Evolutionary conservation across 2,113 vertebrate genomes (phyloP).

Genomic region (Orientallactaga bullata): DNA sequence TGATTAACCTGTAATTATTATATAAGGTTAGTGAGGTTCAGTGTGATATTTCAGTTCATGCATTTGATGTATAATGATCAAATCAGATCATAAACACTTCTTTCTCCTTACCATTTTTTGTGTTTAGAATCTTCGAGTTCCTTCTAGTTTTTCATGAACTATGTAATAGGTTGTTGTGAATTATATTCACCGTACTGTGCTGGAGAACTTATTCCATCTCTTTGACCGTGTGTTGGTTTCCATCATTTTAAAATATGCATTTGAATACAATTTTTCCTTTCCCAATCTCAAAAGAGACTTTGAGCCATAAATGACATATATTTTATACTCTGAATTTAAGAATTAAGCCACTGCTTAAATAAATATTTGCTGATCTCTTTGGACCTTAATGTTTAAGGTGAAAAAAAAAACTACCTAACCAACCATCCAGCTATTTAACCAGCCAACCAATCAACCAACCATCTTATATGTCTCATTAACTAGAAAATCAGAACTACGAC

Average conservation of each 20-base stretch:
- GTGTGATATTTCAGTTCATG: neutral
- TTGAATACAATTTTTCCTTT: neutral
- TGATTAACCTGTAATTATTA: neutral
- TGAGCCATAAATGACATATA: neutral
- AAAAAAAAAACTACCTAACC: neutral
- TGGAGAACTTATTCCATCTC: neutral
- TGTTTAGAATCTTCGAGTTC: neutral
- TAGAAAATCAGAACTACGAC: neutral
- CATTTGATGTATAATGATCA: neutral
- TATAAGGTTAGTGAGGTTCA: neutral
- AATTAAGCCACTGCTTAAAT: neutral
- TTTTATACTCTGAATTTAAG: neutral
- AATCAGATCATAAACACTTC: neutral
- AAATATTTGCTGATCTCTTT: neutral
- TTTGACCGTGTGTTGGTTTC: no score
- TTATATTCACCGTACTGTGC: neutral
- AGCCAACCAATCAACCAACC: no score
- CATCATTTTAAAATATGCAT: neutral
- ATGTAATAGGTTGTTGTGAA: neutral
- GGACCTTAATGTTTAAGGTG: neutral
- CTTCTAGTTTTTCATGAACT: neutral
- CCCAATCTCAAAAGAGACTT: neutral
- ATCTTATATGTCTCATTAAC: neutral
- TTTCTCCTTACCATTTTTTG: neutral
- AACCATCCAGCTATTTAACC: neutral